Evolutionary conservation across 1,140 invertebrate species (phyloP), one percentile per base, ranked within the genome.

Genomic region (Hypothenemus hampei): DNA sequence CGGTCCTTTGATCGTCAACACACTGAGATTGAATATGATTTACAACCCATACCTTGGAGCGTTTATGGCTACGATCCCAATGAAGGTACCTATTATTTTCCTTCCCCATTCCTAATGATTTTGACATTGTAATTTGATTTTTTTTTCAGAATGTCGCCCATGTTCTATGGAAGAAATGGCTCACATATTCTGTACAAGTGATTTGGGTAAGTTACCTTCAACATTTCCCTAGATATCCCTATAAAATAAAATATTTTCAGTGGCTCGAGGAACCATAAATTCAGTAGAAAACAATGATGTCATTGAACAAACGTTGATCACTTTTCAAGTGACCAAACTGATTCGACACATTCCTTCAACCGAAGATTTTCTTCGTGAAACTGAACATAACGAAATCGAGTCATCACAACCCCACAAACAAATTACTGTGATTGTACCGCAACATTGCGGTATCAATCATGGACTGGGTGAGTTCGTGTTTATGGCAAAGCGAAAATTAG

Each of bases 401-500:
- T 10, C 33, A 13, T 18, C 43, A 4, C 23, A 15, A 15, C 16
- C 10, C 2, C 44, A 46, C 1, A 72, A 75, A 49, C 71, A 76
- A 69, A 64, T 70, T 0, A 57, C 44, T 1, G 65, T 84, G 3
- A 75, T 82, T 31, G 78, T 87, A 23, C 75, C 82, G 0, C 74
- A 79, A 8, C 75, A 78, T 43, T 91, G 88, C 66, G 84, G 83
- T 5, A 84, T 85, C 13, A 72, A 76, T 22, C 78, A 81, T 20
- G 87, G 87, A 5, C 72, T 76, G 5, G 87, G 87, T 0, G 83
- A 88, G 70, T 89, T 89, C 73, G 76, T 91, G 23, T 82, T 91
- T 68, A 86, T 89, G 77, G 88, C 86, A 10, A 75, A 83, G 47
- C 74, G 83, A 50, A 77, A 83, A 57, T 75, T 91, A 7, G 86